phyloP scores from a whole-genome alignment of 2,113 vertebrate genomes.

The Strix aluco region DNA sequence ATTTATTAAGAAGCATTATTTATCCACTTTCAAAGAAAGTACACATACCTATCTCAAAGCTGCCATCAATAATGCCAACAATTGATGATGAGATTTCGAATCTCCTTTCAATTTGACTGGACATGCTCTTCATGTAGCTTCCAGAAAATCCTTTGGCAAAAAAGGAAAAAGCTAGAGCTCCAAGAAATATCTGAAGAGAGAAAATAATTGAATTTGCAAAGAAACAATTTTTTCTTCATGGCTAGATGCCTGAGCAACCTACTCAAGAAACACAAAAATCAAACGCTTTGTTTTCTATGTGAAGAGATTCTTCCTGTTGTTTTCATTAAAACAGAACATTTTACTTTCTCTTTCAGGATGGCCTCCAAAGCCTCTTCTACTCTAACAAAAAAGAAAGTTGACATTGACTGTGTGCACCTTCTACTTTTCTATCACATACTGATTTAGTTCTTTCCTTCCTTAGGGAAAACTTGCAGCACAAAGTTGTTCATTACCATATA shows the following conservation, averaged over 20 bases:
- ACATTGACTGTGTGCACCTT: not conserved
- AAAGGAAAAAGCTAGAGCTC: slow-evolving; percentile 70
- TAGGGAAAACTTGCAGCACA: not conserved
- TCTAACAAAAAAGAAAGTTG: not conserved
- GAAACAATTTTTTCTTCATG: not conserved
- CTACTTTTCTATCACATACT: not conserved
- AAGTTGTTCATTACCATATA: not conserved
- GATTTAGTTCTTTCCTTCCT: not conserved
- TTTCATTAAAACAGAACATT: not conserved
- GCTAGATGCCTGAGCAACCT: not conserved
- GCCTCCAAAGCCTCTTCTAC: not conserved
- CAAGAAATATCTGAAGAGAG: slow-evolving; percentile 72
- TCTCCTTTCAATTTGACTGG: slow-evolving; percentile 74
- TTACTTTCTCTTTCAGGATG: not conserved
- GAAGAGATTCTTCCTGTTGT: not conserved
- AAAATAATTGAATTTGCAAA: slow-evolving; percentile 19
- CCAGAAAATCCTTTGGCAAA: slow-evolving; percentile 75
- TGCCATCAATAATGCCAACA: slow-evolving; percentile 72
- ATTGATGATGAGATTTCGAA: slow-evolving; percentile 73
- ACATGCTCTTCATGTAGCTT: slow-evolving; percentile 74
- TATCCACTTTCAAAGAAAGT: not conserved
- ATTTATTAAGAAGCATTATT: not conserved
- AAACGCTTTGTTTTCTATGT: not conserved
- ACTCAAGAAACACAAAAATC: not conserved
- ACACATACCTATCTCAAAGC: slow-evolving; percentile 73